Conservation (phyloP, 2,888 invertebrate species). For the Ichneumon xanthorius region DNA sequence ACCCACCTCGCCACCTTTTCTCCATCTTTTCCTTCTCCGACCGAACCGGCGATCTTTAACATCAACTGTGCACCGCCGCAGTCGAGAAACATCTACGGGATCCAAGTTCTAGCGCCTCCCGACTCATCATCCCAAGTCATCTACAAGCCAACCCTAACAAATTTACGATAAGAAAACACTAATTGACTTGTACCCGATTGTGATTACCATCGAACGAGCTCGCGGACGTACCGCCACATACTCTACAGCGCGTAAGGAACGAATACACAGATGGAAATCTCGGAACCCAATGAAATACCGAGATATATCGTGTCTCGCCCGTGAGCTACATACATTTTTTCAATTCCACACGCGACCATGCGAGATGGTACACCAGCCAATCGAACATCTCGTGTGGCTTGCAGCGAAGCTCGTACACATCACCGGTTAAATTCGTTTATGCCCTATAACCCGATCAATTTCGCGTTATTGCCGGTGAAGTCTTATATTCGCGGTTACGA, state of each 20-base stretch:
- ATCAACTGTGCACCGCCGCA: conserved; percentile 2
- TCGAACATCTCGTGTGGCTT: not conserved
- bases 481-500: not conserved
- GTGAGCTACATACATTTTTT: not conserved
- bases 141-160: conserved; percentile 19
- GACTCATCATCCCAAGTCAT: conserved; percentile 38
- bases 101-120: conserved; percentile 38
- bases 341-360: conserved; percentile 1
- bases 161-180: conserved; percentile 59
- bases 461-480: conserved; percentile 25
- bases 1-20: conserved; percentile 76
- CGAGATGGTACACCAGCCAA: not conserved
- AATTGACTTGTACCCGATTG: conserved; percentile 58
- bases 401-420: not conserved
- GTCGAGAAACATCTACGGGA: conserved; percentile 32
- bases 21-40: conserved; percentile 63
- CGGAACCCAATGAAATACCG: not conserved
- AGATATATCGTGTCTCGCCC: not conserved
- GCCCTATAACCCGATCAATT: conserved; percentile 52
- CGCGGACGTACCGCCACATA: conserved; percentile 25
- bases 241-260: not conserved
- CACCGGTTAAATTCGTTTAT: conserved; percentile 21
- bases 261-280: conserved; percentile 16
- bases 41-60: conserved; percentile 25
- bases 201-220: conserved; percentile 43